Evolutionary conservation across 2,888 invertebrate species (phyloP).

Genomic region (Caenorhabditis afra): DNA sequence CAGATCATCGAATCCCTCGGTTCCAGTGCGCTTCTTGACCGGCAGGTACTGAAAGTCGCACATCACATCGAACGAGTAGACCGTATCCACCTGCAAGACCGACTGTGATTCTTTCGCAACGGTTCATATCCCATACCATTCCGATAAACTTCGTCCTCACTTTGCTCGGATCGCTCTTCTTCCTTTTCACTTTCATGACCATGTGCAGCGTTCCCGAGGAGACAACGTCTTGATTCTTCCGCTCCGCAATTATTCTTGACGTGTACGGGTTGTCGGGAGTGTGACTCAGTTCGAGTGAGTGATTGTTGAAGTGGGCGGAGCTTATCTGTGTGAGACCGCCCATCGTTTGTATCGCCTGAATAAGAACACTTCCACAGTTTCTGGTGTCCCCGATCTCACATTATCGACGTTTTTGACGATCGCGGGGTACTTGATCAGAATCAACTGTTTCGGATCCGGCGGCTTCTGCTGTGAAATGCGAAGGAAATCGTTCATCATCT

Average conservation of each 20-base stretch:
- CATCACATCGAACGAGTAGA: conserved; percentile 81
- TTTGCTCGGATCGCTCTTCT: conserved; percentile 61
- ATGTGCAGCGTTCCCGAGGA: conserved; percentile 74
- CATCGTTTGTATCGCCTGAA: conserved; percentile 72
- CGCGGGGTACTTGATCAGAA: conserved; percentile 77
- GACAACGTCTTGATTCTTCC: conserved; percentile 62
- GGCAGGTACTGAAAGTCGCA: conserved; percentile 95
- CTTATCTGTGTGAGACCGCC: conserved; percentile 74
- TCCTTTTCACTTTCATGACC: conserved; percentile 70
- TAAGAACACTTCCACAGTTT: no score
- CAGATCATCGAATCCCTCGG: conserved; percentile 62
- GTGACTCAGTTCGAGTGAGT: conserved; percentile 71
- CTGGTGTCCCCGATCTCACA: conserved; percentile 19
- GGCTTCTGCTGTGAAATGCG: conserved; percentile 10
- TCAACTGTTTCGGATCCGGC: conserved; percentile 58
- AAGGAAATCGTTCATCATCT: conserved; percentile 26
- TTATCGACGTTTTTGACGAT: conserved; percentile 77
- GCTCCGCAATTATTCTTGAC: conserved; percentile 80
- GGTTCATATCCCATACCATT: no score
- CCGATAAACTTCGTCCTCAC: conserved; percentile 64
- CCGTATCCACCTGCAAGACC: conserved; percentile 70
- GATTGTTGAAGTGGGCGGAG: conserved; percentile 64
- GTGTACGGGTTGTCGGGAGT: conserved; percentile 77
- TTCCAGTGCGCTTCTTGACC: conserved; percentile 81
- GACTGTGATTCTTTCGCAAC: no score